Percentiles rank a stretch among this genome's conserved stretches.
These are phyloP conservation scores for Lepidochrysops patricia DNA, from an alignment of 2,888 invertebrate species.

Conservation along the genomic window DNA sequence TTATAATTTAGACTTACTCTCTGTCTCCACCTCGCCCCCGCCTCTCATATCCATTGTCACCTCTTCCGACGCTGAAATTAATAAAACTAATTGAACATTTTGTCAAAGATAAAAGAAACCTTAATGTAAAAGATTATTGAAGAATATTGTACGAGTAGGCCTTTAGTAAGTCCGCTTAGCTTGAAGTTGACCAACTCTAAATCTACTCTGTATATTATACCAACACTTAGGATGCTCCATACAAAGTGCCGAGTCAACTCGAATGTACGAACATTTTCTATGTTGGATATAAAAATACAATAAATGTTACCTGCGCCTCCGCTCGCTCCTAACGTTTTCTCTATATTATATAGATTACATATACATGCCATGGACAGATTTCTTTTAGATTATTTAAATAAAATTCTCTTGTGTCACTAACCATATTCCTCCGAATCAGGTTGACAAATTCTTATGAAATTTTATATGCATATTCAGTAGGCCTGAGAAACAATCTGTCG, in stretches of 20 bases:
- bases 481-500: no score
- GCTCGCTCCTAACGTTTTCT: no score
- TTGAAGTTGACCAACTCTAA: conserved; percentile 48
- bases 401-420: no score
- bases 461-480: no score
- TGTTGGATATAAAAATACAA: conserved; percentile 33
- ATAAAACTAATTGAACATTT: not conserved
- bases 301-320: no score
- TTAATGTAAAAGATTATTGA: not conserved
- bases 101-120: not conserved
- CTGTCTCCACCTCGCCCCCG: conserved; percentile 50
- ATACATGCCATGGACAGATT: not conserved
- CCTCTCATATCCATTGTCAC: conserved; percentile 69
- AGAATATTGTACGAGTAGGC: conserved; percentile 50
- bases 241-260: conserved; percentile 4
- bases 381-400: no score
- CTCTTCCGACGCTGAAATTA: conserved; percentile 51
- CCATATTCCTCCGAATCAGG: no score
- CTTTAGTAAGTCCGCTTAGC: conserved; percentile 51
- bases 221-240: conserved; percentile 40
- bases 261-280: conserved; percentile 32
- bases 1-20: conserved; percentile 66
- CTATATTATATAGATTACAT: no score
- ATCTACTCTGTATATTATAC: conserved; percentile 45
- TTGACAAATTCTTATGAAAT: no score